phyloP scores from a whole-genome alignment of 2,113 vertebrate species.

The Chiloscyllium plagiosum region DNA sequence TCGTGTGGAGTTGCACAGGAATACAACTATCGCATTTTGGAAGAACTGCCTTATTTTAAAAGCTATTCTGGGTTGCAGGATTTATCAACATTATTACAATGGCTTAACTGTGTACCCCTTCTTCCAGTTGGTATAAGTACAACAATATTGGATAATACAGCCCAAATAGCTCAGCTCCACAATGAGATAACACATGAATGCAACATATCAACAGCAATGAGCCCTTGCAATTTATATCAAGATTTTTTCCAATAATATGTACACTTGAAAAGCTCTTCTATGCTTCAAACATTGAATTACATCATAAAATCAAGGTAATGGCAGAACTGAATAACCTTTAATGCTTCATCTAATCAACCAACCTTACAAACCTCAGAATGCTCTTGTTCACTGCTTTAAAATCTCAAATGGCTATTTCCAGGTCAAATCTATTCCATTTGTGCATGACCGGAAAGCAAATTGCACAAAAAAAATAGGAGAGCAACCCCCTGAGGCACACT shows the following conservation, averaged over 20 bases:
- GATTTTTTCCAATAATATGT: not conserved
- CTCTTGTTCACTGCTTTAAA: not conserved
- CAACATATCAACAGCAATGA: not conserved
- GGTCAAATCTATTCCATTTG: not conserved
- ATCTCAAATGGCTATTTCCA: not conserved
- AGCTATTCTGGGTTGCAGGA: not conserved
- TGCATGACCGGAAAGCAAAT: not conserved
- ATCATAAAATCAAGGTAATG: not conserved
- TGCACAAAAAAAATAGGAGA: not conserved
- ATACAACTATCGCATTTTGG: too few species aligned
- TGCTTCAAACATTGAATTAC: not conserved
- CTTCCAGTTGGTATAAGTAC: not conserved
- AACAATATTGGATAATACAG: not conserved
- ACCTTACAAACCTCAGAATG: not conserved
- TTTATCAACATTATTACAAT: not conserved
- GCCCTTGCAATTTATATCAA: not conserved
- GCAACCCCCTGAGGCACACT: not conserved
- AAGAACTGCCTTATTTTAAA: not conserved
- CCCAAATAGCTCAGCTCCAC: not conserved
- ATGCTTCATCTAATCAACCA: not conserved
- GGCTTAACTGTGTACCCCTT: not conserved
- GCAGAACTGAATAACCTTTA: not conserved
- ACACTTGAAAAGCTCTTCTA: too few species aligned
- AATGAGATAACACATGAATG: not conserved
- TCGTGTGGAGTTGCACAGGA: too few species aligned